phyloP scores from a whole-genome alignment of 2,888 invertebrate species.

The Ypsolopha sequella region DNA sequence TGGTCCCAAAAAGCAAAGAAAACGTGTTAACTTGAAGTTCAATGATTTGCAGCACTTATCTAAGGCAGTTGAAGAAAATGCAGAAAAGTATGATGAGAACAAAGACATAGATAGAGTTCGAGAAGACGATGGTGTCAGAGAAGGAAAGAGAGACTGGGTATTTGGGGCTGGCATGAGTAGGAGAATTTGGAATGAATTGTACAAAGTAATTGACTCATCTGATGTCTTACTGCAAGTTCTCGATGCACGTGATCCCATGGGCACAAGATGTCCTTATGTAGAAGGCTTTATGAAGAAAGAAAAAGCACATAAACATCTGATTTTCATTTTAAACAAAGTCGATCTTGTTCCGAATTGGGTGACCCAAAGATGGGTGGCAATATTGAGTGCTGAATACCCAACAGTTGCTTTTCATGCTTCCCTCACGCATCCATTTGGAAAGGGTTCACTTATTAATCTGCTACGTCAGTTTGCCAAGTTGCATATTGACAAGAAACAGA shows the following conservation, averaged over 20 bases:
- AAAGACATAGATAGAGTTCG: constrained; percentile 88
- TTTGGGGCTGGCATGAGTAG: constrained; percentile 96
- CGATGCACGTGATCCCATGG: constrained; percentile 97
- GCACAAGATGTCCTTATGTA: constrained; percentile 93
- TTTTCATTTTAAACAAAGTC: constrained; percentile 97
- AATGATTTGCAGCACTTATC: constrained; percentile 84
- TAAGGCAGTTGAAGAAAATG: constrained; percentile 77
- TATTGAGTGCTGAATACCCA: constrained; percentile 94
- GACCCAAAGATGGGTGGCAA: constrained; percentile 97
- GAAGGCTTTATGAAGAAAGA: constrained; percentile 94
- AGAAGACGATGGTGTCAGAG: constrained; percentile 85
- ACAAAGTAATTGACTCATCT: constrained; percentile 98
- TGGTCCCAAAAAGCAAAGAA: constrained; percentile 93
- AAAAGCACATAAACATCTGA: constrained; percentile 96
- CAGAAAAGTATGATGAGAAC: constrained; percentile 81
- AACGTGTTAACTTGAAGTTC: constrained; percentile 84
- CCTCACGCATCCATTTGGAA: constrained; percentile 97
- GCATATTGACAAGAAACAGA: constrained; percentile 97
- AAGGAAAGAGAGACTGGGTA: constrained; percentile 91
- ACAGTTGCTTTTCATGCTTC: constrained; percentile 99
- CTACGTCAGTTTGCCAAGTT: constrained; percentile 95
- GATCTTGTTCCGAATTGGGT: constrained; percentile 98
- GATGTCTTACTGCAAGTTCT: constrained; percentile 97
- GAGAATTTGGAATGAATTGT: constrained; percentile 98
- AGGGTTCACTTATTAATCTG: constrained; percentile 96